Percentiles rank a stretch among this genome's conserved stretches.
These are phyloP conservation scores for Collichthys lucidus DNA, from an alignment of 2,113 vertebrate species.

Conservation along the genomic window DNA sequence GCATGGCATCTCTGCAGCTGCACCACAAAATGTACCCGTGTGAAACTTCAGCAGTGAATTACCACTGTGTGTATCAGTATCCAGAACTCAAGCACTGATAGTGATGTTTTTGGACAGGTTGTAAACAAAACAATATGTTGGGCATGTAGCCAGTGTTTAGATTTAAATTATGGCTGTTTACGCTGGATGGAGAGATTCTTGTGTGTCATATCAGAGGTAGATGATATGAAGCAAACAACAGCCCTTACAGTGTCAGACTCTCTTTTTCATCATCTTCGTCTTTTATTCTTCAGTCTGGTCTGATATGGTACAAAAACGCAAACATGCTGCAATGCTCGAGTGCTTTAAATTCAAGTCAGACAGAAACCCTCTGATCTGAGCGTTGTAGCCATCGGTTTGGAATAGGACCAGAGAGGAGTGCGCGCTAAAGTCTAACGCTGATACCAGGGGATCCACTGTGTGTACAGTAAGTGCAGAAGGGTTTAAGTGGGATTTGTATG, in stretches of 20 bases:
- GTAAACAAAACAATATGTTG: not conserved
- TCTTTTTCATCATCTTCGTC: conserved; percentile 1
- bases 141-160: not conserved
- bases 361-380: conserved; percentile 22
- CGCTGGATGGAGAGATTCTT: not conserved
- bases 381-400: not conserved
- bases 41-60: conserved; percentile 14
- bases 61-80: conserved; percentile 1
- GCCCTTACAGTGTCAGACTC: not conserved
- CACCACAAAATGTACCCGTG: conserved; percentile 4
- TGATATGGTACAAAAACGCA: conserved; percentile 10
- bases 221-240: not conserved
- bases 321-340: conserved; percentile 12
- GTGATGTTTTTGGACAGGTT: not conserved
- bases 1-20: conserved; percentile 7
- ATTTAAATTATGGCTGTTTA: not conserved
- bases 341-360: conserved; percentile 39
- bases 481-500: conserved; percentile 43
- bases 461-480: not conserved
- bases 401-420: conserved; percentile 22
- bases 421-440: conserved; percentile 9
- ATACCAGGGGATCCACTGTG: not conserved
- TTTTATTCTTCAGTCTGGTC: conserved; percentile 8
- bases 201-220: not conserved
- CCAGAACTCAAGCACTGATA: not conserved